Evolutionary conservation across 2,888 invertebrate species (phyloP).

Genomic region (Cyclophora punctaria): DNA sequence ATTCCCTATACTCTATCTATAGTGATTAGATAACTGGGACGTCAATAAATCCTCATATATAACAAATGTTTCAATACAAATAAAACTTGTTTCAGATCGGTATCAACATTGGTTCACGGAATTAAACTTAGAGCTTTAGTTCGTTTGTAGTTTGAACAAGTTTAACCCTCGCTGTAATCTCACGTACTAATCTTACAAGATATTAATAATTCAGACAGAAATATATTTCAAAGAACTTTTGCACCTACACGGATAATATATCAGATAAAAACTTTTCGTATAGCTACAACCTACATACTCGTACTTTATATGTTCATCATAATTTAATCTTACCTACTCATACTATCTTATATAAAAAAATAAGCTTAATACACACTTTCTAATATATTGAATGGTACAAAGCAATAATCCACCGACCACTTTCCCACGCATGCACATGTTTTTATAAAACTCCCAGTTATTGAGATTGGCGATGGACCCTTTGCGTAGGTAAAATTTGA

Average conservation of each 20-base stretch:
- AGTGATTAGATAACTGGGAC: no score
- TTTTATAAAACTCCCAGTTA: conserved; percentile 40
- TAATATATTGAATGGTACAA: conserved; percentile 16
- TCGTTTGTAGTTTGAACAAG: conserved; percentile 11
- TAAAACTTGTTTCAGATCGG: conserved; percentile 6
- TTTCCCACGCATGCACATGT: conserved; percentile 53
- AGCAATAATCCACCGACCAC: conserved; percentile 29
- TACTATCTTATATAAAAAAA: no score
- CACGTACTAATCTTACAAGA: conserved; percentile 9
- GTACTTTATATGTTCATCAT: no score
- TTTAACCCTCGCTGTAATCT: conserved; percentile 12
- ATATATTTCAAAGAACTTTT: background rate
- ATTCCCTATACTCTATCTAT: no score
- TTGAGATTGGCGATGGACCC: conserved; percentile 49
- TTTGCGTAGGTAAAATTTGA: conserved; percentile 52
- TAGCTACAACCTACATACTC: no score
- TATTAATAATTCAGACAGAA: background rate
- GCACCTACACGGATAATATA: background rate
- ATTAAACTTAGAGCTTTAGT: conserved; percentile 1
- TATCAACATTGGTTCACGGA: conserved; percentile 15
- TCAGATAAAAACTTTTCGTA: no score
- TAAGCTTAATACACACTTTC: conserved; percentile 1
- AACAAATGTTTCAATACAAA: no score
- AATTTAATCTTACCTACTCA: no score
- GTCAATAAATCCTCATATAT: no score